Base-by-base conservation (phyloP, 2,888 invertebrate species). In the Cheilosia scutellata region DNA sequence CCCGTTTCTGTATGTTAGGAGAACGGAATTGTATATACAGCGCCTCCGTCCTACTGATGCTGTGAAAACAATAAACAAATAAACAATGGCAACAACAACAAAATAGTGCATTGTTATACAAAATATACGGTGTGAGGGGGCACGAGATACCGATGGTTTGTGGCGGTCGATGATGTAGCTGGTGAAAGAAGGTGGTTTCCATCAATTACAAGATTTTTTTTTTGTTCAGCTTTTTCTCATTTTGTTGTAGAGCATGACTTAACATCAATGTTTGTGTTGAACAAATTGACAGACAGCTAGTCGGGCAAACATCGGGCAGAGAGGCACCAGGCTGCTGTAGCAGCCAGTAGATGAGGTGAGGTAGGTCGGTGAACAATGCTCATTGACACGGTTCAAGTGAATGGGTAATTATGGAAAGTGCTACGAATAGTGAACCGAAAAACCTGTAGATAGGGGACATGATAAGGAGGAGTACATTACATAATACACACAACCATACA, bases 31-130 rank as follows among this genome's bases (percentile, higher is more conserved):
- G 37, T 37, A 37, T 37, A 70, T 47, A 44, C 66, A 53, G 9
- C 37, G 9, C 37, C 37, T 37, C 58, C 63, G 44, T 55, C 37
- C 33, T 33, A 9, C 16, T 25, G 20, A 20, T 20, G 37, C 47
- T 62, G 63, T 58, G 53, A 44, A 66, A 70, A 70, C 63, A 70
- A 70, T 47, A 76, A 74, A 53, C 60, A 60, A 58, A 71, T 27
- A 63, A 68, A 65, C 49, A 82, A 70, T 29, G 33, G 2, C 13
- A 49, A 33, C 33, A 55, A 47, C 65, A 82, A 82, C 77, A 78
- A 84, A 75, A 75, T 49, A 70, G 57, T 70, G 58, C 58, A 75
- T 72, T 83, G 53, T 84, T 84, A 77, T 20, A 58, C 37, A 37
- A 63, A 47, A 62, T 5, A n/a, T 66, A 51, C 51, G n/a, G 13